A percentile compares a stretch with the other conserved stretches of the same genome.
These are phyloP conservation scores for Sarcophaga carnaria DNA, from an alignment of 2,888 invertebrate genomes.

Conservation along the genomic window DNA sequence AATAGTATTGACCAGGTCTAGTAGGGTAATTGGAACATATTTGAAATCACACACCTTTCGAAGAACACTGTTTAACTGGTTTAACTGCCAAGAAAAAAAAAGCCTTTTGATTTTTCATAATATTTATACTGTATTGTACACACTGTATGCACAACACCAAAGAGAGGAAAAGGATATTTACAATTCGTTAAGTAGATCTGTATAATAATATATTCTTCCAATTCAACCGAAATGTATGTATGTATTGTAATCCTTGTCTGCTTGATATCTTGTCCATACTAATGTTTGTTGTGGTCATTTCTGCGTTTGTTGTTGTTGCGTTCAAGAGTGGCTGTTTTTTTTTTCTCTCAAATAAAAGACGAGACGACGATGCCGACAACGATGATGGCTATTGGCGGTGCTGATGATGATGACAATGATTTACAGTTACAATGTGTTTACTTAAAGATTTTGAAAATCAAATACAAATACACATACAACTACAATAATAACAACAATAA, in stretches of 20 bases:
- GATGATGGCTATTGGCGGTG: slow-evolving; percentile 10
- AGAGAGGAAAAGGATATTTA: background rate
- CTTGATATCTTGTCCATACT: slow-evolving; percentile 2
- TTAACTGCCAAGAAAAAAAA: too few species aligned
- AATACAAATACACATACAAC: slow-evolving; percentile 37
- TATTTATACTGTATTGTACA: too few species aligned
- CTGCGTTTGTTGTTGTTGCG: slow-evolving; percentile 9
- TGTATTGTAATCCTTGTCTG: background rate
- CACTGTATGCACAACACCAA: too few species aligned
- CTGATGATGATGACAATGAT: slow-evolving; percentile 77
- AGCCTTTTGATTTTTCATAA: too few species aligned
- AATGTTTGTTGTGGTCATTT: slow-evolving; percentile 60
- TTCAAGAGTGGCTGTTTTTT: slow-evolving; percentile 10
- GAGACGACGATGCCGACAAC: slow-evolving; percentile 10
- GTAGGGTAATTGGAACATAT: too few species aligned
- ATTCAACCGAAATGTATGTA: background rate
- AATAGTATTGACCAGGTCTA: too few species aligned
- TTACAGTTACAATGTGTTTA: slow-evolving; percentile 77
- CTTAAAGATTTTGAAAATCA: slow-evolving; percentile 65
- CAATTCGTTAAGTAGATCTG: background rate
- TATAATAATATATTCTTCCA: background rate
- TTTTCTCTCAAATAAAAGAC: background rate
- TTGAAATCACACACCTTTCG: too few species aligned
- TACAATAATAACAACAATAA: slow-evolving; percentile 14
- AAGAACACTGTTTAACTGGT: too few species aligned